These are phyloP conservation scores for Halocynthia roretzi DNA, from an alignment of 23 tunicate genomes.

Conservation along the genomic window DNA sequence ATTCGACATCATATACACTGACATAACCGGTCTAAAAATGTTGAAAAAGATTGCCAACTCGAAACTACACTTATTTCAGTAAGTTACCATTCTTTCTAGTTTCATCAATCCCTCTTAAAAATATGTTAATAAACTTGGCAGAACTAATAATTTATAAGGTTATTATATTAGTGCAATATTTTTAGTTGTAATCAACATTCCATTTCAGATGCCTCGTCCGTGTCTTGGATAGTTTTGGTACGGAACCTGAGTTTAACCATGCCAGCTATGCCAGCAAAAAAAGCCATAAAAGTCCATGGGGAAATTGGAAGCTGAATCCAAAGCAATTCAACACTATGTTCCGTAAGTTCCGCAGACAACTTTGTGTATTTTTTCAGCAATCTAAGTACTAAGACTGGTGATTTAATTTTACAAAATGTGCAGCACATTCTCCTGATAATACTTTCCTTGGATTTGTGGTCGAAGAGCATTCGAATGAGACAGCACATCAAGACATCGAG, in stretches of 20 bases:
- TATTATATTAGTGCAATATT: neutral
- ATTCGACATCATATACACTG: constrained; percentile 73
- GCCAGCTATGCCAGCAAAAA: constrained; percentile 42
- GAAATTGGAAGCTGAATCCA: constrained; percentile 63
- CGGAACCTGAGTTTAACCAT: constrained; percentile 83
- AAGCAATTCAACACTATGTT: constrained; percentile 95
- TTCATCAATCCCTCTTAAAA: neutral
- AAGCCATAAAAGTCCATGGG: constrained; percentile 52
- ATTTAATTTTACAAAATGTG: no score
- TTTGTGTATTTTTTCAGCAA: neutral
- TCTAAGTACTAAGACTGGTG: no score
- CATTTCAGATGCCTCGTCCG: constrained; percentile 53
- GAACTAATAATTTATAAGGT: neutral
- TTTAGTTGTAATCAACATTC: neutral
- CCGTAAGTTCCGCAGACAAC: constrained; percentile 52
- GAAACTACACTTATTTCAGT: constrained; percentile 64
- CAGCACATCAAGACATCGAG: neutral
- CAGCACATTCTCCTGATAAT: constrained; percentile 97
- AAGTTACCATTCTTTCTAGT: constrained; percentile 3
- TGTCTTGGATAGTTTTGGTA: constrained; percentile 88
- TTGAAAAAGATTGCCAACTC: constrained; percentile 36
- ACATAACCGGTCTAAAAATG: constrained; percentile 62
- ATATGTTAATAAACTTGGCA: neutral
- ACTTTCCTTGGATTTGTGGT: constrained; percentile 90
- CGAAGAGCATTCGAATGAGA: constrained; percentile 39